These are phyloP conservation scores for Zaprionus bogoriensis DNA, from an alignment of 2,888 invertebrate species.

Conservation along the genomic window DNA sequence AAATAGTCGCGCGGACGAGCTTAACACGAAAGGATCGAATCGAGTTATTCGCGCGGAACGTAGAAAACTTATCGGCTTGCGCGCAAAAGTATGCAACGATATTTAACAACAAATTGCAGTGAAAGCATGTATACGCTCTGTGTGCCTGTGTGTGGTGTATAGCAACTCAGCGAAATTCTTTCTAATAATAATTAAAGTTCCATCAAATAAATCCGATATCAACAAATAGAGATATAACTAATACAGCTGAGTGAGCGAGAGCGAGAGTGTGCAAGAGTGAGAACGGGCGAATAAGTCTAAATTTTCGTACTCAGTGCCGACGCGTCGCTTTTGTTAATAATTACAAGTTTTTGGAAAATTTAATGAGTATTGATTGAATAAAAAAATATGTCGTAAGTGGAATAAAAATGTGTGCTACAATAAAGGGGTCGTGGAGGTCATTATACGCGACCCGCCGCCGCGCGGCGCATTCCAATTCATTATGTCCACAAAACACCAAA, in stretches of 20 bases:
- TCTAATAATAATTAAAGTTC: background rate
- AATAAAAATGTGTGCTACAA: slow-evolving; percentile 52
- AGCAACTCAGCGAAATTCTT: background rate
- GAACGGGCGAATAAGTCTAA: too few relatives aligned
- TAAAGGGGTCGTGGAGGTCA: slow-evolving; percentile 63
- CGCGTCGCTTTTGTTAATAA: slow-evolving; percentile 57
- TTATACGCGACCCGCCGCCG: slow-evolving; percentile 44
- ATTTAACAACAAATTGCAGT: slow-evolving; percentile 16
- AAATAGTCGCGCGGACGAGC: slow-evolving; percentile 70
- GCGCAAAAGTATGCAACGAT: slow-evolving; percentile 53
- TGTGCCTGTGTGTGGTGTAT: background rate
- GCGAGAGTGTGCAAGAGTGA: background rate
- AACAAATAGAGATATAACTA: background rate
- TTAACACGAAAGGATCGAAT: slow-evolving; percentile 73
- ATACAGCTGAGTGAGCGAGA: background rate
- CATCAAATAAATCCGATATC: background rate
- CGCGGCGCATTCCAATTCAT: slow-evolving; percentile 63
- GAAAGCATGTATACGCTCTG: background rate
- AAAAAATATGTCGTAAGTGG: slow-evolving; percentile 54
- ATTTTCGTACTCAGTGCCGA: background rate
- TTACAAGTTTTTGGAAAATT: slow-evolving; percentile 74
- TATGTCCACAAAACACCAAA: slow-evolving; percentile 44
- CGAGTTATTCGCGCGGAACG: slow-evolving; percentile 21
- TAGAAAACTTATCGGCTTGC: slow-evolving; percentile 24
- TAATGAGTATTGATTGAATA: slow-evolving; percentile 80